Conservation (phyloP, 2,113 vertebrate species). For the Haemorhous mexicanus region DNA sequence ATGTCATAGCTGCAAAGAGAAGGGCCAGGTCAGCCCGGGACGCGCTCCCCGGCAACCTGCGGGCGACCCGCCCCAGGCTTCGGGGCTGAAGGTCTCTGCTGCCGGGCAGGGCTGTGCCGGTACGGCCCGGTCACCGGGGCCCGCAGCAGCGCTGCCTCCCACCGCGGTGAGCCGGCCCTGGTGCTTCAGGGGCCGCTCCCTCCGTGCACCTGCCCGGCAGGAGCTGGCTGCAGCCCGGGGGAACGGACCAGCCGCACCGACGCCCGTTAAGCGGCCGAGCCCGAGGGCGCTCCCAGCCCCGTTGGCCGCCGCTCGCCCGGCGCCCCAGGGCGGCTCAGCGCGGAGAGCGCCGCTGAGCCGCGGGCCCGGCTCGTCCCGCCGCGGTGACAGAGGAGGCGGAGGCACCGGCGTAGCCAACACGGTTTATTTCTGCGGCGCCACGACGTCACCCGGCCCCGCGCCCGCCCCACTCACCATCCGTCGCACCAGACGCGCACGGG, state of each 20-base stretch:
- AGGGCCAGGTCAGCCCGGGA: neutral
- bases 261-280: neutral
- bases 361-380: neutral
- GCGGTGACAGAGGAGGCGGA: neutral
- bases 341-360: neutral
- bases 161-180: fast-evolving
- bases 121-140: too few relatives aligned
- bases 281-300: neutral
- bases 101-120: neutral
- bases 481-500: constrained; percentile 78
- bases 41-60: neutral
- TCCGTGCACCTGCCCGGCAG: neutral
- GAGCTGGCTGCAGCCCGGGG: neutral
- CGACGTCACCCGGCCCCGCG: neutral
- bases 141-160: neutral
- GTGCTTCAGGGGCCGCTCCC: too few relatives aligned
- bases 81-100: neutral
- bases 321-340: neutral
- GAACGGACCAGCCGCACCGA: neutral
- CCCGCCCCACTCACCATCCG: constrained; percentile 84
- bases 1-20: constrained; percentile 89
- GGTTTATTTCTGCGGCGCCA: neutral
- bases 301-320: neutral
- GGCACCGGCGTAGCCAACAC: neutral
- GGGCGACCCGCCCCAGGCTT: neutral